phyloP scores from a whole-genome alignment of 92 coral and sea anemone genomes.

The Heliopora coerulea region DNA sequence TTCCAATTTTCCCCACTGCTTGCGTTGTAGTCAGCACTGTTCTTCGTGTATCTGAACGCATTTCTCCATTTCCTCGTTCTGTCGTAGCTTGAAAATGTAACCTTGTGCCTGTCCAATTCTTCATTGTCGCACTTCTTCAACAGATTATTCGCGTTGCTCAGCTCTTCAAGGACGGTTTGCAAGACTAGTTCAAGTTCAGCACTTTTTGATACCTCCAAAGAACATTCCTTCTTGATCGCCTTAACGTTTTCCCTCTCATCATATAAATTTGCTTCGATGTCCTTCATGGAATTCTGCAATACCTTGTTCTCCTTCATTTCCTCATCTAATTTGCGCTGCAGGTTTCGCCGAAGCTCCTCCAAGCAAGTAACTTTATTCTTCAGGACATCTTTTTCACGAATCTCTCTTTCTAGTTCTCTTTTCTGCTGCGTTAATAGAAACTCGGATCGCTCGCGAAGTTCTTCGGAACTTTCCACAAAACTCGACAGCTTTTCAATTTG shows the following conservation, averaged over 20 bases:
- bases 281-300: background rate
- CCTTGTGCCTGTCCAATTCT: too few species aligned
- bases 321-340: conserved; percentile 23
- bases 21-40: background rate
- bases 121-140: background rate
- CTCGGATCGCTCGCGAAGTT: conserved; percentile 38
- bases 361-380: conserved; percentile 26
- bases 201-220: conserved; percentile 18
- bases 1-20: conserved; percentile 27
- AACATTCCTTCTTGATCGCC: conserved; percentile 18
- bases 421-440: conserved; percentile 19
- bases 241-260: conserved; percentile 17
- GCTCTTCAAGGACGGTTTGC: conserved; percentile 30
- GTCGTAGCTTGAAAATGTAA: background rate
- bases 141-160: conserved; percentile 6
- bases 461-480: conserved; percentile 37
- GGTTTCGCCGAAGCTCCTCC: conserved; percentile 31
- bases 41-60: background rate
- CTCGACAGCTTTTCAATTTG: conserved; percentile 61
- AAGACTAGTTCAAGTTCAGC: conserved; percentile 25
- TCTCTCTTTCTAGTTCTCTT: conserved; percentile 6
- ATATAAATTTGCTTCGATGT: conserved; percentile 1
- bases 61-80: background rate
- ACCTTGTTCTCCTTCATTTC: conserved; percentile 16
- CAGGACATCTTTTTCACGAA: conserved; percentile 15